Base-by-base conservation (phyloP, 2,888 invertebrate species). In the Sialis fuliginosa region DNA sequence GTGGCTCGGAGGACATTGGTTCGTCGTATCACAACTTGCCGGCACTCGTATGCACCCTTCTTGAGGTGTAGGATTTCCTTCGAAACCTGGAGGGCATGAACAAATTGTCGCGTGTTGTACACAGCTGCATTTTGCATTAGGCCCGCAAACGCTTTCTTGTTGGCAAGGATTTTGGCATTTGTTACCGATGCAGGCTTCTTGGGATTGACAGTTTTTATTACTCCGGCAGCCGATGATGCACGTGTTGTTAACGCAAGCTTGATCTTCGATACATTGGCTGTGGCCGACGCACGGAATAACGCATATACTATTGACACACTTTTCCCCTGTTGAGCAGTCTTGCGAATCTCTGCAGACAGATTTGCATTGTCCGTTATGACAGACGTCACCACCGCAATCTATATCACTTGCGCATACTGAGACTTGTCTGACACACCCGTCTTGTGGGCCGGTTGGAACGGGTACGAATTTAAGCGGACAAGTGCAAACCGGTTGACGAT, bases 1-100 rank as follows among this genome's bases (percentile, higher is more conserved):
- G 55, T 87, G 82, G 44, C 79, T 78, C 41, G 69, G 68, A 5
- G 86, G 82, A 58, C 92, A 92, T 54, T 87, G 79, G 44, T 73
- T 71, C 35, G 77, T 72, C 49, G 72, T 71, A 35, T 68, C 65
- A 55, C 91, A 92, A 12, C 71, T 60, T 39, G 73, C 70, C n/a
- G 88, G 81, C 47, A 84, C 79, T 53, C 92, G 71, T 6, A 90
- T 81, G 59, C 92, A 92, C 5, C 90, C 90, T 64, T 90, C 87
- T 60, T 90, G 81, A 1, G 91, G 81, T 10, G 81, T 82, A 10
- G 90, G 89, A 58, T 85, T 86, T 1, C 87, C 88, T 62, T 84
- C 81, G 60, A 92, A 92, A 33, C 88, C 88, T 45, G 75, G 69
- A 0, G 89, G 89, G 57, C 92, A 90, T 51, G 75, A 75, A 60